These are phyloP conservation scores for Tiliacea citrago DNA, from an alignment of 2,888 invertebrate species.

Conservation along the genomic window DNA sequence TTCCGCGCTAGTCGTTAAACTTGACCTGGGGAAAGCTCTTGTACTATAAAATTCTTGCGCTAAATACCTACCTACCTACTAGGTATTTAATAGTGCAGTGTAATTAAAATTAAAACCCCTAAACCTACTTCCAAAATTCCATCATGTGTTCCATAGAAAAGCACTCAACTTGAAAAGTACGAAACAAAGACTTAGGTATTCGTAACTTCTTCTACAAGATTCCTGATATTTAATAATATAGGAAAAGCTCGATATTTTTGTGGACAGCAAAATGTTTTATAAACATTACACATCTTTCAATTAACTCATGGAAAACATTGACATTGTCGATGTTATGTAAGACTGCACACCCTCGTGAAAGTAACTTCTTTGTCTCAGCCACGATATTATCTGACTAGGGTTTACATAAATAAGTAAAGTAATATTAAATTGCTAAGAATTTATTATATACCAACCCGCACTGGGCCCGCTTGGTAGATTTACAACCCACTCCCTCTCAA, in stretches of 20 bases:
- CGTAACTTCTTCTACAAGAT: background rate
- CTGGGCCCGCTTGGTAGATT: no score
- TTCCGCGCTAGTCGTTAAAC: slow-evolving; percentile 10
- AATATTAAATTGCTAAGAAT: no score
- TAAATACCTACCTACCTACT: no score
- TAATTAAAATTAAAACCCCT: slow-evolving; percentile 6
- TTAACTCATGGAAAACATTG: slow-evolving; percentile 29
- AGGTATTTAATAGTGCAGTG: background rate
- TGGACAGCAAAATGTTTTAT: slow-evolving; percentile 7
- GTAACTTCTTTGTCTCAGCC: background rate
- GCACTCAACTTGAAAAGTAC: background rate
- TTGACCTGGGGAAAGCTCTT: slow-evolving; percentile 9
- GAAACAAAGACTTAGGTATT: slow-evolving; percentile 13
- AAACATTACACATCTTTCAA: slow-evolving; percentile 29
- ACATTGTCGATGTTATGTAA: slow-evolving; percentile 22
- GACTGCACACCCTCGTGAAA: background rate
- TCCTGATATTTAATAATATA: background rate
- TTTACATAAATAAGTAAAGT: background rate
- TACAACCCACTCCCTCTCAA: no score
- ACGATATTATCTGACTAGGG: background rate
- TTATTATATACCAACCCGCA: no score
- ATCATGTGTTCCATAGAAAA: background rate
- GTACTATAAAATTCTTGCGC: background rate
- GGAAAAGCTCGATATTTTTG: slow-evolving; percentile 9
- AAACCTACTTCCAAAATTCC: background rate